phyloP scores from a whole-genome alignment of 2,113 vertebrate genomes.

The Catharus fuscescens region DNA sequence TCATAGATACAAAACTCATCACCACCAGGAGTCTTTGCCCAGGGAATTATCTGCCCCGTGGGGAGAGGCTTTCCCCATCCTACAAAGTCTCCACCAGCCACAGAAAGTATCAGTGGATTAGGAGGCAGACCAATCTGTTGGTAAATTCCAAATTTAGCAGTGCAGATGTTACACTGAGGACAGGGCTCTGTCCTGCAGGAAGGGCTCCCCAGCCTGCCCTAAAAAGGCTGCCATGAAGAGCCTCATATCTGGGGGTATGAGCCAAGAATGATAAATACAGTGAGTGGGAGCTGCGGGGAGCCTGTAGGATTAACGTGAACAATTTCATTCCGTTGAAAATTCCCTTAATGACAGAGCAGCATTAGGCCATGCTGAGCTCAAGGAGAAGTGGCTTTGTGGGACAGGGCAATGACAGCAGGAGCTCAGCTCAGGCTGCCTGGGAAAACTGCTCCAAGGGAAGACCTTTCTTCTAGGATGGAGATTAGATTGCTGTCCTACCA shows the following conservation, averaged over 20 bases:
- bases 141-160: background rate
- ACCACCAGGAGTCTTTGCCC: background rate
- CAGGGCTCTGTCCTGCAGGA: background rate
- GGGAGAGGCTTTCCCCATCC: rapidly evolving
- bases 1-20: background rate
- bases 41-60: background rate
- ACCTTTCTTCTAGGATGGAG: background rate
- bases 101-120: background rate
- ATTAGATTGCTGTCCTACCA: background rate
- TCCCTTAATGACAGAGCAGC: constrained; percentile 12
- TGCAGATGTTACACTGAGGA: background rate
- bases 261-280: background rate
- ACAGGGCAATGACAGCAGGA: background rate
- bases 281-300: background rate
- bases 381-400: constrained; percentile 1
- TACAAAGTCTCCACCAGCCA: background rate
- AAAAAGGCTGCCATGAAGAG: background rate
- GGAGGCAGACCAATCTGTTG: no score
- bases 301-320: background rate
- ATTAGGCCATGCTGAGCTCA: background rate
- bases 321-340: constrained; percentile 3
- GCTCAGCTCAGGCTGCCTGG: background rate
- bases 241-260: background rate
- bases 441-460: background rate
- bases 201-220: background rate